Evolutionary conservation across 2,797 vertebrate species (phyloP).

Genomic region (Melanotaenia boesemani): DNA sequence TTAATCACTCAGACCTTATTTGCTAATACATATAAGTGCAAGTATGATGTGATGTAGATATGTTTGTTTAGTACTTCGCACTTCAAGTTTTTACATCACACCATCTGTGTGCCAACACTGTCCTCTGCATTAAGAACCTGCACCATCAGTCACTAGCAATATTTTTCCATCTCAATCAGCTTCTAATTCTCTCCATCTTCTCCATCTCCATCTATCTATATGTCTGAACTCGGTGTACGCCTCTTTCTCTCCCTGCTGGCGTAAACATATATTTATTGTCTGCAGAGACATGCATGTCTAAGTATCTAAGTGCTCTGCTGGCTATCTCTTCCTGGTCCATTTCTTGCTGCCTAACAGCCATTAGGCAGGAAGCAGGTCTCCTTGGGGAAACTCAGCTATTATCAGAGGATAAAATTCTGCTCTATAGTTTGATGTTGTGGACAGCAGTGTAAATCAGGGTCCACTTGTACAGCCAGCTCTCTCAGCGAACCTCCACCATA

Average conservation of each 20-base stretch:
- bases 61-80: slow-evolving; percentile 23
- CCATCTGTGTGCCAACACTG: slow-evolving; percentile 40
- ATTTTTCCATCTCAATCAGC: slow-evolving; percentile 38
- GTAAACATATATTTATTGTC: slow-evolving; percentile 62
- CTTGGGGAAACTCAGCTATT: slow-evolving; percentile 76
- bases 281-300: slow-evolving; percentile 69
- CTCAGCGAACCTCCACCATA: slow-evolving; percentile 24
- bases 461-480: slow-evolving; percentile 26
- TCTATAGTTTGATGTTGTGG: slow-evolving; percentile 52
- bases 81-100: slow-evolving; percentile 20
- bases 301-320: slow-evolving; percentile 78
- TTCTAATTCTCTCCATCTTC: slow-evolving; percentile 19
- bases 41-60: slow-evolving; percentile 18
- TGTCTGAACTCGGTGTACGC: neutral
- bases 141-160: neutral
- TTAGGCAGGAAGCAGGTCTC: slow-evolving; percentile 78
- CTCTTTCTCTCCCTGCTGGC: slow-evolving; percentile 17
- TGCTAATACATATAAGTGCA: slow-evolving; percentile 29
- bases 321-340: slow-evolving; percentile 72
- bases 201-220: slow-evolving; percentile 27
- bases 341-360: slow-evolving; percentile 74
- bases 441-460: slow-evolving; percentile 29
- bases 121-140: slow-evolving; percentile 13
- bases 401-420: slow-evolving; percentile 80
- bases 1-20: slow-evolving; percentile 54